Percentiles rank a stretch among this genome's conserved stretches.
These are phyloP conservation scores for Lagopus leucura DNA, from an alignment of 2,113 vertebrate species.

Conservation along the genomic window DNA sequence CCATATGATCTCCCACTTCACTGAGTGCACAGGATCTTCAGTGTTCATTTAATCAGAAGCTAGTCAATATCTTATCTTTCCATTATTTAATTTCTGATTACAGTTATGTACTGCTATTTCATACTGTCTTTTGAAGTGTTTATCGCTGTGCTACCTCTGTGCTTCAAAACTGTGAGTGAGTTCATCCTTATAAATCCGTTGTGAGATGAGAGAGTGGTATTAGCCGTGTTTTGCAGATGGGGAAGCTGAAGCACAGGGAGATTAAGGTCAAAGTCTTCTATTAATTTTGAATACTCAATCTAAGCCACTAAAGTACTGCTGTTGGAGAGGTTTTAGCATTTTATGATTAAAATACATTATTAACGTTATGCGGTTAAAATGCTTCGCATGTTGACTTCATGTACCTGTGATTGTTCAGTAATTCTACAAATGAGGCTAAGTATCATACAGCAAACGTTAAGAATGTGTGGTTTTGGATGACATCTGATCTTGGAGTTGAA, in stretches of 20 bases:
- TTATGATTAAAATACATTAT: background rate
- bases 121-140: background rate
- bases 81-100: background rate
- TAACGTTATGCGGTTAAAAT: background rate
- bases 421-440: background rate
- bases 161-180: background rate
- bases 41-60: background rate
- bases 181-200: conserved; percentile 24
- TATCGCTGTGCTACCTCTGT: background rate
- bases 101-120: background rate
- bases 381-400: background rate
- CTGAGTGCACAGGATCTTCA: background rate
- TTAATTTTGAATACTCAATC: conserved; percentile 3
- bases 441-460: background rate
- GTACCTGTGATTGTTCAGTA: background rate
- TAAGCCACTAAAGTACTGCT: background rate
- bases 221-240: conserved; percentile 28
- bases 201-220: conserved; percentile 17
- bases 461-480: background rate
- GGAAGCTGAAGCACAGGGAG: background rate
- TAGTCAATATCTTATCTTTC: background rate
- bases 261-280: conserved; percentile 30
- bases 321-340: background rate
- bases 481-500: background rate
- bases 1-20: background rate